Evolutionary conservation across 2,888 invertebrate genomes (phyloP), one percentile per base, ranked within the genome.

Genomic region (Acanthopleura granulata): DNA sequence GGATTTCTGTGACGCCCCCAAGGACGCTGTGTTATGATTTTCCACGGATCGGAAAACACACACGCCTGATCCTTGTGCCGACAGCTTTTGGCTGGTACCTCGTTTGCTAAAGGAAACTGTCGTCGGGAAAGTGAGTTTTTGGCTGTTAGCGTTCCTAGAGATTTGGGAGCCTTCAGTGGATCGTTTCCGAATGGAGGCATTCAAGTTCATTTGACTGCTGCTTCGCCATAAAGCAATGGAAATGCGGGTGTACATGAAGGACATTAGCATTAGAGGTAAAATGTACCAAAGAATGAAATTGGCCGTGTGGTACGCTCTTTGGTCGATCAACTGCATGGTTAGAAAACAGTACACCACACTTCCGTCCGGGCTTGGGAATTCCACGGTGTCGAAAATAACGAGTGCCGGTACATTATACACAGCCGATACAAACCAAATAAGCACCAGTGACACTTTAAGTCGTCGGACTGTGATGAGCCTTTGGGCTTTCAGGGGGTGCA

Each of bases 251-350:
- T 97, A 97, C 57, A 96, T 91, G 62, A 95, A 92, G 0, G 89
- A 88, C 93, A 97, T 96, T 40, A 96, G 93, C 72, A 93, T 91
- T 73, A 97, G 91, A 0, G 97, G 97, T 61, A 95, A 92, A 62
- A 95, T 92, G 90, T 96, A 97, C 78, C 96, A 93, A 14, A 96
- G 92, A 11, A 94, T 94, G 85, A 97, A 95, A 91, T 95, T 96
- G 80, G 95, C 93, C 90, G 94, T 93, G 88, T 95, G 95, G 88
- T 95, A 93, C 62, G 95, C 88, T 91, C 73, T 73, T 71, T 76
- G 76, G 62, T 78, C 78, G 15, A 74, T 50, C 18, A 77, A 73
- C 0, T 76, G 62, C 22, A 73, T 50, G 27, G 74, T 62, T 22
- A 71, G 75, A 57, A 57, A 74, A 49, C 75, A 78, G 66, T 77